These are phyloP conservation scores for Heteropelma amictum DNA, from an alignment of 2,888 invertebrate genomes.

Conservation along the genomic window DNA sequence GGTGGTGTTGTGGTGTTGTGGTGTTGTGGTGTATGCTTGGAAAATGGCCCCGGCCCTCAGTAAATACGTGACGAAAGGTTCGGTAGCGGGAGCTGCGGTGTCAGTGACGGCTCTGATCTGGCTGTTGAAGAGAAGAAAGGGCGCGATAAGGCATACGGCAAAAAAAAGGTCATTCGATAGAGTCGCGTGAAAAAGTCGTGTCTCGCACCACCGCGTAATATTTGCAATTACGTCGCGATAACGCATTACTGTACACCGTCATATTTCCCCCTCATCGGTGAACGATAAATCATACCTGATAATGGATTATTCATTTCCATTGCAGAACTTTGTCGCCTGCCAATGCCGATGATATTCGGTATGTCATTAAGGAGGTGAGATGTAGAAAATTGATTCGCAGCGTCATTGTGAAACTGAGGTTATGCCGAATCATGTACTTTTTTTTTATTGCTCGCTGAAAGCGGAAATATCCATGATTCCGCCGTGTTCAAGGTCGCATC, in stretches of 20 bases:
- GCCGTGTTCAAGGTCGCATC: too few species aligned
- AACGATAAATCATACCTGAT: background rate
- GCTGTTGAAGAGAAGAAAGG: slow-evolving; percentile 67
- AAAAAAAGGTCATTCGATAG: slow-evolving; percentile 54
- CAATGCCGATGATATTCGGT: slow-evolving; percentile 88
- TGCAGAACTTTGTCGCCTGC: slow-evolving; percentile 81
- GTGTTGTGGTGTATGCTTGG: too few species aligned
- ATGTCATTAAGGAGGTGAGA: slow-evolving; percentile 85
- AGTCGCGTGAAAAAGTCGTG: too few species aligned
- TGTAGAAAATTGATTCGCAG: background rate
- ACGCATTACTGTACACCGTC: background rate
- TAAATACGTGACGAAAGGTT: slow-evolving; percentile 85
- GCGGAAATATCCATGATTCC: too few species aligned
- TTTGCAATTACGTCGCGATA: background rate
- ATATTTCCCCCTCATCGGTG: background rate
- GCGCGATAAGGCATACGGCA: slow-evolving; percentile 60
- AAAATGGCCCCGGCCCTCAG: slow-evolving; percentile 89
- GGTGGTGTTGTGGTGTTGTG: too few species aligned
- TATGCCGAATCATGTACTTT: background rate
- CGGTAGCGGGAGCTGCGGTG: slow-evolving; percentile 83
- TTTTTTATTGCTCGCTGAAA: too few species aligned
- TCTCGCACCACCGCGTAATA: too few species aligned
- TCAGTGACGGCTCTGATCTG: slow-evolving; percentile 79
- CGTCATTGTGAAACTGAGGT: background rate
- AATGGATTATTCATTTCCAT: slow-evolving; percentile 55